Evolutionary conservation across 2,113 vertebrate genomes (phyloP).

Genomic region (rat (Rattus norvegicus)): DNA sequence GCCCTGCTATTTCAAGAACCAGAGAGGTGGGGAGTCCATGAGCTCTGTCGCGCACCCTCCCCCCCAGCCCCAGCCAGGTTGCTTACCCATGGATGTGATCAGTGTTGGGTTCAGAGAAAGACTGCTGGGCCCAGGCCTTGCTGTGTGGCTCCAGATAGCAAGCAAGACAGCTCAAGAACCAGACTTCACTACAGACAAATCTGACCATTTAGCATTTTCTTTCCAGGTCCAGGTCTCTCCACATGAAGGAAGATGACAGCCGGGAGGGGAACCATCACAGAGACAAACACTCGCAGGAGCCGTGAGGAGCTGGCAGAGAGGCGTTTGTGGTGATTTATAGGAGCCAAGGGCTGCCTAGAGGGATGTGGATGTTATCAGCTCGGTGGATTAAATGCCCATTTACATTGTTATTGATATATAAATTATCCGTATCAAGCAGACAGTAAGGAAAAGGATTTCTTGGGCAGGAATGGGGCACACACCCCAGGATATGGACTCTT

Average conservation of each 20-base stretch:
- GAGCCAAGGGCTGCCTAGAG: slow-evolving; percentile 84
- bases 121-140: slow-evolving; percentile 10
- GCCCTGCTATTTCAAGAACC: not conserved
- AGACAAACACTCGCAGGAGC: slow-evolving; percentile 82
- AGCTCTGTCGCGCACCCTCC: too few relatives aligned
- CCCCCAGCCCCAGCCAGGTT: not conserved
- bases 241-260: slow-evolving; percentile 82
- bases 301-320: slow-evolving; percentile 79
- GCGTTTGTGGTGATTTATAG: slow-evolving; percentile 87
- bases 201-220: slow-evolving; percentile 21
- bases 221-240: slow-evolving; percentile 82
- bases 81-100: not conserved
- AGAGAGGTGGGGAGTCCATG: not conserved
- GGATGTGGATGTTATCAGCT: slow-evolving; percentile 87
- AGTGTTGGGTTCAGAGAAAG: not conserved
- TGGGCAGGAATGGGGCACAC: slow-evolving; percentile 85
- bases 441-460: slow-evolving; percentile 81
- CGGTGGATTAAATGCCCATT: slow-evolving; percentile 88
- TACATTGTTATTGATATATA: slow-evolving; percentile 87
- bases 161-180: not conserved
- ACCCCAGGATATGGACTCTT: slow-evolving; percentile 81
- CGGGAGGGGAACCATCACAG: slow-evolving; percentile 74
- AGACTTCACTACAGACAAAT: slow-evolving; percentile 29
- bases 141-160: not conserved
- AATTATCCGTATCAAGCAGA: slow-evolving; percentile 86